Evolutionary conservation across 2,113 vertebrate species (phyloP), one percentile per base, ranked within the genome.

Genomic region (Phyllostomus hastatus): DNA sequence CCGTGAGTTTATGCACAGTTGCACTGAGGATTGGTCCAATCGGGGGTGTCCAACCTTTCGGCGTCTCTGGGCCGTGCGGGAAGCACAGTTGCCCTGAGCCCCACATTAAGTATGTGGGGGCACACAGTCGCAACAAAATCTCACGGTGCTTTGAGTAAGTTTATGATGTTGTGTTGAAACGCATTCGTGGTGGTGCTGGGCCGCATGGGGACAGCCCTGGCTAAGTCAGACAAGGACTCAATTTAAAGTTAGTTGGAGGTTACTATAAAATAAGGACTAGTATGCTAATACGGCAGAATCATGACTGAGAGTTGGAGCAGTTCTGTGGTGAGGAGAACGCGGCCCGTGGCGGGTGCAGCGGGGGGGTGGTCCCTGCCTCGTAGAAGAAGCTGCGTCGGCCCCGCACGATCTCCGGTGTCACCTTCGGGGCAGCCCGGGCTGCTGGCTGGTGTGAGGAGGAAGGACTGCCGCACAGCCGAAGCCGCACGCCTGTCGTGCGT

Each of bases 401-500:
- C 9, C 24, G 0, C 16, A 2, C 35, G 35, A 8, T 50, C 35
- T 35, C 38, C 1, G 3, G 31, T 0, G 38, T 48, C 38, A 15
- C 38, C 31, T 26, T 31, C 20, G 5, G 20, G 22, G 10, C 0
- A 86, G 61, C 72, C 48, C 33, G 1, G 59, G 59, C 59, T 28
- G 59, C 59, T 28, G 19, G 26, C 7, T 28, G 4, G 10, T 2
- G 59, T 1, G 11, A 28, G 59, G 59, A 61, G 59, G 24, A 31
- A 14, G 31, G 2, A 1, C 59, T 12, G 10, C 59, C 0, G 3
- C 61, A 0, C 61, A 6, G 4, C 4, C 3, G 61, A 5, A 61
- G 2, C 22, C 1, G 59, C 61, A 14, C 28, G 12, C 28, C 59
- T 28, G 3, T 2, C 61, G 12, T 1, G 28, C 11, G 5, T 2